A percentile compares a stretch with the other conserved stretches of the same genome.
Conservation (phyloP, 2,888 invertebrate genomes). For the Eupeodes latifasciatus region DNA sequence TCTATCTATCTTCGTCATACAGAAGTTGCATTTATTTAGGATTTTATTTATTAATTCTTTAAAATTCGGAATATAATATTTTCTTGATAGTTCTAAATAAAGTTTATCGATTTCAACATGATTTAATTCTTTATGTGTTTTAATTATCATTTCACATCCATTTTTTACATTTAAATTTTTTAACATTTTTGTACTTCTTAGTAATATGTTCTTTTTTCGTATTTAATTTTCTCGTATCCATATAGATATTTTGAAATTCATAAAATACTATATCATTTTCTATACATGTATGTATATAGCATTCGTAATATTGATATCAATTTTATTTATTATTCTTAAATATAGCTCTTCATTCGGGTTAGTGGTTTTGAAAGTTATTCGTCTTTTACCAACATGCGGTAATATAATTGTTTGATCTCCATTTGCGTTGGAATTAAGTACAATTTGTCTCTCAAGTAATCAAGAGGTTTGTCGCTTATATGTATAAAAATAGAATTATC, state of each 20-base stretch:
- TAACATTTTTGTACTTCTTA: too few relatives aligned
- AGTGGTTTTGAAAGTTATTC: too few relatives aligned
- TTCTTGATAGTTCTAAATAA: neutral
- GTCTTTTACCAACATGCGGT: too few relatives aligned
- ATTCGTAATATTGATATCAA: too few relatives aligned
- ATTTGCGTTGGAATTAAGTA: neutral
- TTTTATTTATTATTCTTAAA: too few relatives aligned
- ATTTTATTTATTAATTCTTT: neutral
- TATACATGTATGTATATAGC: too few relatives aligned
- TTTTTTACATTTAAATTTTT: too few relatives aligned
- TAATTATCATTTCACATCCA: neutral
- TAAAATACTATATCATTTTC: neutral
- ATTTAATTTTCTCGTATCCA: slow-evolving; percentile 8
- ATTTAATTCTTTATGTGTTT: neutral
- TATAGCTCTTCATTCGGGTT: too few relatives aligned
- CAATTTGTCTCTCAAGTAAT: neutral
- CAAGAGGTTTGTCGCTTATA: neutral
- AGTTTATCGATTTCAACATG: neutral
- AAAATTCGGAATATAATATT: neutral
- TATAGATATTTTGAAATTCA: neutral
- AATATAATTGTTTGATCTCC: too few relatives aligned
- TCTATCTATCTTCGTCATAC: slow-evolving; percentile 9
- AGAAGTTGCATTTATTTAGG: neutral
- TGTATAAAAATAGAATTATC: slow-evolving; percentile 6
- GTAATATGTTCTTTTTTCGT: too few relatives aligned